Base-by-base conservation (phyloP, 2,888 invertebrate genomes). In the Pammene fasciana region DNA sequence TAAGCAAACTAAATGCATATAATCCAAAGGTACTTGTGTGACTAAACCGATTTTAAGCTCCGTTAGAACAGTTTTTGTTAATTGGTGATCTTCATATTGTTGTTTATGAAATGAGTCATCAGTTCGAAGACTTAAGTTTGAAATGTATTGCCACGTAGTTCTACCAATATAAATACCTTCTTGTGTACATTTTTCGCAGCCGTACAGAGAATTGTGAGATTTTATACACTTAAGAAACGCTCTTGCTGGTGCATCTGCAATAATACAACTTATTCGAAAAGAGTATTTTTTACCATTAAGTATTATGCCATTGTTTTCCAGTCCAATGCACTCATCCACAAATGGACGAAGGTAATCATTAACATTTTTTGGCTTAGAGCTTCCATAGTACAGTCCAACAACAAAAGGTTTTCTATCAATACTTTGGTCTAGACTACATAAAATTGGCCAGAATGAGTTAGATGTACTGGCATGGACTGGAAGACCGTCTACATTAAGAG, bases 261-360 rank as follows among this genome's bases (percentile, higher is more conserved):
- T 11, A 14, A 50, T 50, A 14, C 50, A 50, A 11, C 50, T 50
- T 14, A 50, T 14, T 50, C 50, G 50, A 18, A 50, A 50, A 50
- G 16, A 11, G 11, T 16, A 50, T 18, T 16, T 50, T 50, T 50
- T 11, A 14, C 50, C 50, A 50, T 50, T 50, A 46, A 46, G 11
- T n/a, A 46, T 46, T 11, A 46, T 46, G 13, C 46, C 46, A 46
- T 46, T 46, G 5, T 46, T 46, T n/a, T 46, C 46, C n/a, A 46
- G n/a, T n/a, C n/a, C 13, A 11, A 5, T 46, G n/a, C 46, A 46
- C n/a, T 46, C 46, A n/a, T 46, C 46, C 5, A 46, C 46, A 46
- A 46, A 46, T n/a, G 46, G 46, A n/a, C 46, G 46, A n/a, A 46
- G n/a, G n/a, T 46, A 46, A 46, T 46, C 46, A n/a, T 46, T 46